Percentiles rank a stretch among this genome's conserved stretches.
Conservation (phyloP, 53 echinoderm and acorn worm genomes). For the Astropecten irregularis region DNA sequence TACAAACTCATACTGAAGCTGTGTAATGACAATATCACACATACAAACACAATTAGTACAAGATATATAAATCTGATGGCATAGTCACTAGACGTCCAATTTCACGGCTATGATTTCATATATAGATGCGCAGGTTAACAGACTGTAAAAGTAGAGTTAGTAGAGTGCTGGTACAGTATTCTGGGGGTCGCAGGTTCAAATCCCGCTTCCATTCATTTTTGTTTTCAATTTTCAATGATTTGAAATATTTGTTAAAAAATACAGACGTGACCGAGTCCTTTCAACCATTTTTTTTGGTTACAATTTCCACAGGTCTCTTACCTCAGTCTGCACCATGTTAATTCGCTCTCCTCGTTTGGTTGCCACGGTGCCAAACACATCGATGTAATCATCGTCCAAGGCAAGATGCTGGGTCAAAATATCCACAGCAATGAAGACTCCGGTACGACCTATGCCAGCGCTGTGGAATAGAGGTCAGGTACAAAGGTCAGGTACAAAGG, state of each 20-base stretch:
- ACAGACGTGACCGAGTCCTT: no score
- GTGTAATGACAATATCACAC: no score
- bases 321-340: constrained; percentile 93
- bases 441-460: constrained; percentile 93
- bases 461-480: constrained; percentile 41
- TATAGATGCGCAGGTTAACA: no score
- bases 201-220: no score
- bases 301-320: no score
- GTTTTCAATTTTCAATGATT: no score
- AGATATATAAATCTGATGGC: background rate
- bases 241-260: no score
- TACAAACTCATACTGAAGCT: constrained; percentile 92
- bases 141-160: no score
- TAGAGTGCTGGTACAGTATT: no score
- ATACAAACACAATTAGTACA: background rate
- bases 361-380: constrained; percentile 75
- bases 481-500: background rate
- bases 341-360: constrained; percentile 70
- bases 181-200: no score
- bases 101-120: background rate
- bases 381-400: constrained; percentile 52
- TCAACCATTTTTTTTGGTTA: no score
- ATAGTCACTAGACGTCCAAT: no score
- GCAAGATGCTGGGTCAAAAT: constrained; percentile 59
- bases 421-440: constrained; percentile 80